Conservation (phyloP, 2,797 vertebrate species). For the Rousettus madagascariensis region DNA sequence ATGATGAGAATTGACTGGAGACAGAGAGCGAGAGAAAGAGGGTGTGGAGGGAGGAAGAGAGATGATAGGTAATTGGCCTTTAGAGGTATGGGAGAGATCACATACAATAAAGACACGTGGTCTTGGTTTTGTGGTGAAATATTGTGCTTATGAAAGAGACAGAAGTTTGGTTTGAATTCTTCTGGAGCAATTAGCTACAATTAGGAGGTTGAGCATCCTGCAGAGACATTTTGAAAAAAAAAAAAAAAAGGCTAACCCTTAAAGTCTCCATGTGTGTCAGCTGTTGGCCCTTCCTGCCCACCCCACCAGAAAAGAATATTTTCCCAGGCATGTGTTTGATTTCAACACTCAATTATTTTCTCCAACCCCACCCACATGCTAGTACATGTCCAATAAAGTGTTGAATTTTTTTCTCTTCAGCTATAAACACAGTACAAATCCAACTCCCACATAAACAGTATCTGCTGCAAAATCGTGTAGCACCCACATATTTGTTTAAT, state of each 20-base stretch:
- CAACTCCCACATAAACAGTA: conserved; percentile 52
- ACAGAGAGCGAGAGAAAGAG: background rate
- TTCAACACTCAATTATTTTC: conserved; percentile 74
- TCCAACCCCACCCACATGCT: conserved; percentile 72
- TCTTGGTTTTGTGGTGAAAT: background rate
- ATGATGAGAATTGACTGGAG: background rate
- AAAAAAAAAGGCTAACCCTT: background rate
- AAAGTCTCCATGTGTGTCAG: conserved; percentile 40
- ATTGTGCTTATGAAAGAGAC: background rate
- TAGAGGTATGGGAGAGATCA: background rate
- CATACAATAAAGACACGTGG: background rate
- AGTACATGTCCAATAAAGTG: conserved; percentile 62
- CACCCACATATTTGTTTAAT: conserved; percentile 62
- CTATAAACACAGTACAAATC: conserved; percentile 67
- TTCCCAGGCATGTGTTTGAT: conserved; percentile 73
- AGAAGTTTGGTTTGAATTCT: background rate
- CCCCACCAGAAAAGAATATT: conserved; percentile 64
- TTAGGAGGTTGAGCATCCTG: background rate
- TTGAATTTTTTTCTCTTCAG: conserved; percentile 72
- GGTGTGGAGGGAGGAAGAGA: background rate
- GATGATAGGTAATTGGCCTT: background rate
- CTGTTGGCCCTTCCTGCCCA: conserved; percentile 15
- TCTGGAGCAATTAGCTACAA: background rate
- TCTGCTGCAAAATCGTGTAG: conserved; percentile 74
- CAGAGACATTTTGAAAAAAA: background rate